A percentile compares a stretch with the other conserved stretches of the same genome.
These are phyloP conservation scores for Solenodon paradoxus DNA, from an alignment of 2,113 vertebrate species.

Conservation along the genomic window DNA sequence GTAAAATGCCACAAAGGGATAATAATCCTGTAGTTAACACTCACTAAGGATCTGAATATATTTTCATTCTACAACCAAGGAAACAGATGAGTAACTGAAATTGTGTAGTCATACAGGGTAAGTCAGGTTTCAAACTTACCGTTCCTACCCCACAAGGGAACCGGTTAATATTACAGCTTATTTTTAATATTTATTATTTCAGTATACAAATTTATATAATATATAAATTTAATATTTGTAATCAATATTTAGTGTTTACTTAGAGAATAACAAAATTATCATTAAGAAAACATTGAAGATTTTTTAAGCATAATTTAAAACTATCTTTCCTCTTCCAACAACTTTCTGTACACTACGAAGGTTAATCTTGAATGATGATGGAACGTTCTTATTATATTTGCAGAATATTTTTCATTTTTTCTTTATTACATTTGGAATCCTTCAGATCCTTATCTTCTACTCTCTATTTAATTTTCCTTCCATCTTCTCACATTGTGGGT, in stretches of 20 bases:
- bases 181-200: not conserved
- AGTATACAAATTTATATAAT: too few species aligned
- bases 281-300: slow-evolving; percentile 4
- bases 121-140: not conserved
- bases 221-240: too few species aligned
- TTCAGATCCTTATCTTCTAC: not conserved
- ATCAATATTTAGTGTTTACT: too few species aligned
- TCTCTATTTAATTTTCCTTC: not conserved
- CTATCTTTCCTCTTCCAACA: not conserved
- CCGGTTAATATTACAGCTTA: not conserved
- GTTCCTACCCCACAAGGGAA: not conserved
- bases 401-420: not conserved
- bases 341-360: not conserved
- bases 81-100: not conserved
- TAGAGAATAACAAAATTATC: not conserved
- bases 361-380: not conserved
- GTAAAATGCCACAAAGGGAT: not conserved
- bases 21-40: not conserved
- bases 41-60: slow-evolving; percentile 1
- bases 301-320: slow-evolving; percentile 26
- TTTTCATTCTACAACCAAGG: slow-evolving; percentile 4
- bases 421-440: not conserved
- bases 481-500: not conserved
- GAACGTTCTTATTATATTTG: not conserved
- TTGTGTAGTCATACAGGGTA: not conserved